Evolutionary conservation across 1,140 invertebrate genomes (phyloP).

Genomic region (Pseudomyrmex gracilis): DNA sequence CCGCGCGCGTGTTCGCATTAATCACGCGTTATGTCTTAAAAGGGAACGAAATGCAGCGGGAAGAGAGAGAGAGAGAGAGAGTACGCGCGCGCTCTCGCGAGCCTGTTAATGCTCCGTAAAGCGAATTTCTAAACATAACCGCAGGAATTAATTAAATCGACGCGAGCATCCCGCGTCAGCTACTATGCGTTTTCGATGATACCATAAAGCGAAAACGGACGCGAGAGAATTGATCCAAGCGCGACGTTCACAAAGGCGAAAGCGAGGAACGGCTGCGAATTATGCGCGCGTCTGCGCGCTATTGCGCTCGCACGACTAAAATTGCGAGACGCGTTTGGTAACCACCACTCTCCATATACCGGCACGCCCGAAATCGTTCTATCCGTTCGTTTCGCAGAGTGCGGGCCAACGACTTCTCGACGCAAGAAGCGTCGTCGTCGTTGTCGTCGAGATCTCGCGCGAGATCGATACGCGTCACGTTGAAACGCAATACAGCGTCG

Average conservation of each 20-base stretch:
- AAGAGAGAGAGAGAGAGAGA: no score
- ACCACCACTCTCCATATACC: slow-evolving; percentile 38
- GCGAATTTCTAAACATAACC: slow-evolving; percentile 49
- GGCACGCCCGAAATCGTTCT: slow-evolving; percentile 45
- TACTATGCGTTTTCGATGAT: slow-evolving; percentile 6
- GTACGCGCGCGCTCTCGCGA: slow-evolving; percentile 8
- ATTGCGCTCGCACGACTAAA: slow-evolving; percentile 20
- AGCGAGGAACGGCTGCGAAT: background rate
- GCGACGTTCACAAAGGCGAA: slow-evolving; percentile 15
- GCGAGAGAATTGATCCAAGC: slow-evolving; percentile 14
- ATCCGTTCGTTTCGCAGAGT: slow-evolving; percentile 1
- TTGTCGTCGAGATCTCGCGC: background rate
- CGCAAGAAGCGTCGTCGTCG: background rate
- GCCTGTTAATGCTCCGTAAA: slow-evolving; percentile 40
- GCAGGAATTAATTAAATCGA: slow-evolving; percentile 37
- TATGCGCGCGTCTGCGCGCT: background rate
- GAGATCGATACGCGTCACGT: slow-evolving; percentile 26
- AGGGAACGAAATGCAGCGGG: background rate
- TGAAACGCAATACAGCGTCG: slow-evolving; percentile 41
- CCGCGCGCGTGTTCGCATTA: slow-evolving; percentile 28
- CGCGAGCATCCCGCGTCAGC: background rate
- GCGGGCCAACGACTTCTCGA: background rate
- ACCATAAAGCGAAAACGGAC: slow-evolving; percentile 10
- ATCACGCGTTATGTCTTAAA: slow-evolving; percentile 49
- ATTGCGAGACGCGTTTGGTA: slow-evolving; percentile 35